Percentiles rank a stretch among this genome's conserved stretches.
These are phyloP conservation scores for Caenorhabditis briggsae DNA, from an alignment of 1,140 invertebrate species.

Conservation along the genomic window DNA sequence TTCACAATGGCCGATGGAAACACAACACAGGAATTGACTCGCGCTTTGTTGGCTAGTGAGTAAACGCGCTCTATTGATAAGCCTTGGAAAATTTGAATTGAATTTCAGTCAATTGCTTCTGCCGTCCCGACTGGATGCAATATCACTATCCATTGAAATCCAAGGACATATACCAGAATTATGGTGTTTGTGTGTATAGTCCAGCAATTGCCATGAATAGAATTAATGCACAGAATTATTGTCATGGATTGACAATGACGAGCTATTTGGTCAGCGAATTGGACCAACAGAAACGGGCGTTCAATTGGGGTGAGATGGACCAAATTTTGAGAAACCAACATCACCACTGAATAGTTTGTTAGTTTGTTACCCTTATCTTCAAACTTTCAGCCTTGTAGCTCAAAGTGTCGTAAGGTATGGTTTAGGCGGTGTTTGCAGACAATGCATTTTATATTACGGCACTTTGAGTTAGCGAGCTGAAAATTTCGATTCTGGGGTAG, in stretches of 20 bases:
- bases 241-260: neutral
- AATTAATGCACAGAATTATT: constrained; percentile 3
- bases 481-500: no score
- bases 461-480: no score
- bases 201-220: neutral
- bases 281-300: constrained; percentile 15
- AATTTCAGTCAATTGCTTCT: constrained; percentile 40
- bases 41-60: constrained; percentile 3
- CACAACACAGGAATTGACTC: neutral
- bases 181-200: constrained; percentile 25
- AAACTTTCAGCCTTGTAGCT: no score
- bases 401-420: no score
- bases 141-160: constrained; percentile 44
- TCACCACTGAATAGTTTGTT: no score
- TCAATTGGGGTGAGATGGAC: constrained; percentile 24
- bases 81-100: neutral
- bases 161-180: neutral
- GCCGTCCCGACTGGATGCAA: constrained; percentile 26
- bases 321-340: no score
- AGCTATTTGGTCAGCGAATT: constrained; percentile 35
- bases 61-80: neutral
- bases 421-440: no score
- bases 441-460: no score
- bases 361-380: no score
- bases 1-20: constrained; percentile 29